Evolutionary conservation across 2,888 invertebrate species (phyloP), one percentile per base, ranked within the genome.

Genomic region (Amphipyra tragopoginis): DNA sequence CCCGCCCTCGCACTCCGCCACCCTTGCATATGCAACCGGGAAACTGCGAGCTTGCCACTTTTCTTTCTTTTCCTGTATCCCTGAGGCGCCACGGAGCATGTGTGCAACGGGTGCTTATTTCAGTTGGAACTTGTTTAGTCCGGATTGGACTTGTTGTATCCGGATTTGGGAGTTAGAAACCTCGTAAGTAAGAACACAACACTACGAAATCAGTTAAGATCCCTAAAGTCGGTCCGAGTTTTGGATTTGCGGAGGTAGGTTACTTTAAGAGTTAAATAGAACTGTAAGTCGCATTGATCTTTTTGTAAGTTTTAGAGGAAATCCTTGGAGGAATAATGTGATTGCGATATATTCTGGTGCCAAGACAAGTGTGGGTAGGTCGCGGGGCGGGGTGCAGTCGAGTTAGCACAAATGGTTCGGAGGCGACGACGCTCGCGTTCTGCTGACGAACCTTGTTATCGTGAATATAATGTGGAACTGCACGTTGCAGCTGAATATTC

Each of bases 401-500:
- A 85, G 86, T 84, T 88, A 83, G 87, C 87, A 85, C 75, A 86
- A 89, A 90, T 85, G 85, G 84, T 77, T 82, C 69, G 81, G 79
- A 81, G 66, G 65, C 71, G 66, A 64, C 69, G 72, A 50, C 59
- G 77, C 72, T 78, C 81, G 75, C 80, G 81, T 90, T 92, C 81
- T 86, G 92, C 94, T 94, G 94, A 93, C 93, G 92, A 93, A 90
- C 87, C 93, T 92, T 93, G 93, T 94, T 94, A 93, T 89, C 89
- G 81, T 84, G 82, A 86, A 88, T 88, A 86, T 88, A 86, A 89
- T 88, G 86, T 87, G 85, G 80, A 82, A 85, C 83, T 87, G 87
- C 89, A 88, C 75, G 80, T 77, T 85, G 87, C 82, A 84, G 82
- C 84, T 91, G 92, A 92, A 93, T 93, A 93, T 92, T 92, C 93